Evolutionary conservation across 2,797 vertebrate genomes (phyloP), one percentile per base, ranked within the genome.

Genomic region (Acanthurus tractus): DNA sequence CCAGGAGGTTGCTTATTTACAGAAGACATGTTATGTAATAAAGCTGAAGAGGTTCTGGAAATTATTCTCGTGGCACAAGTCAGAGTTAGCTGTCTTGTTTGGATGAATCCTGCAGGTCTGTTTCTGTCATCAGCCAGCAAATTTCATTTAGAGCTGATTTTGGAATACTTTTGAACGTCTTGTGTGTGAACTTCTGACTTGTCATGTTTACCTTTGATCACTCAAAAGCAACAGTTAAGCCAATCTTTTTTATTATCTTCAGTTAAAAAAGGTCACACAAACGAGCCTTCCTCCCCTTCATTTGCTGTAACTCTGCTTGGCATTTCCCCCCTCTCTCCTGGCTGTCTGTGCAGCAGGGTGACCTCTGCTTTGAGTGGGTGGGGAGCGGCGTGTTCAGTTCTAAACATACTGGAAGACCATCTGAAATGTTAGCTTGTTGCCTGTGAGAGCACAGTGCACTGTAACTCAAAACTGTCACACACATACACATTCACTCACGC

Each of bases 351-450:
- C 73, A 81, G 70, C 79, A 74, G 69, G 72, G 83, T 93, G 89
- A 92, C 90, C 93, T 91, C 89, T 87, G 89, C 85, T 62, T 80
- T 10, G 75, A 85, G 85, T 80, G 84, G 86, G 80, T 83, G 70
- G 75, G 76, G 86, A 56, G 54, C 75, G 22, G 74, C 70, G 66
- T 83, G 82, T 89, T 71, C 79, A 62, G 68, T 88, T 88, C 89
- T 76, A 82, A 87, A 88, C 91, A 89, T 87, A 78, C 86, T 71
- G 72, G 79, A 78, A 70, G 83, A 88, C 71, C 86, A 83, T 89
- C 85, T 92, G 85, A 88, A 88, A 92, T 81, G 62, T 83, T 86
- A 86, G 80, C 78, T 63, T 23, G 76, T 50, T 64, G 74, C 78
- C 80, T 79, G 50, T 52, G 73, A 76, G 69, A 85, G 88, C 80